Conservation (phyloP, 1,140 invertebrate species). For the Rhyacophila brunnea region DNA sequence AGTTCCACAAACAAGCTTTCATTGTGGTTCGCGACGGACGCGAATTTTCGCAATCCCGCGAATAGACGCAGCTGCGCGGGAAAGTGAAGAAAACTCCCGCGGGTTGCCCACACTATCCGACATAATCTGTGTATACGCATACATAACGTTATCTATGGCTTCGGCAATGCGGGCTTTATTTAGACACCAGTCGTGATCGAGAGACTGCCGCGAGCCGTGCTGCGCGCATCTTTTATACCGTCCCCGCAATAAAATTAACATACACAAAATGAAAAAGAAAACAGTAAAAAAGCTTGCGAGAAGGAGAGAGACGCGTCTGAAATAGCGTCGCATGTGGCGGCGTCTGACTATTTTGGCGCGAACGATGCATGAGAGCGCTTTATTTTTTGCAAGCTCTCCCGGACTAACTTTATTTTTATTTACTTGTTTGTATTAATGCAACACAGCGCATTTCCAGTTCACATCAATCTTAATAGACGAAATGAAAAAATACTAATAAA, state of each 20-base stretch:
- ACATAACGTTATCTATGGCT: too few species aligned
- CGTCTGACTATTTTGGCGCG: not conserved
- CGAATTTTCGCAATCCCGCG: slow-evolving; percentile 14
- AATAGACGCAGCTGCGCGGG: slow-evolving; percentile 17
- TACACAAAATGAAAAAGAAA: too few species aligned
- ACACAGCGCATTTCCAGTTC: too few species aligned
- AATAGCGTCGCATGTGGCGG: not conserved
- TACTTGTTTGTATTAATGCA: not conserved
- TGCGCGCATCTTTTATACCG: slow-evolving; percentile 18
- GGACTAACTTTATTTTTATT: not conserved
- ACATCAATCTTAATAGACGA: too few species aligned
- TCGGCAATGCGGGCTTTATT: slow-evolving; percentile 20
- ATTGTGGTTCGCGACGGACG: slow-evolving; percentile 4
- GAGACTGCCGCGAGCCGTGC: not conserved
- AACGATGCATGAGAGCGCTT: not conserved
- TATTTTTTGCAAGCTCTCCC: slow-evolving; percentile 1
- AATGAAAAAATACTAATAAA: too few species aligned
- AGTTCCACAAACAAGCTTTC: slow-evolving; percentile 15
- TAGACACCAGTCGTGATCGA: slow-evolving; percentile 21
- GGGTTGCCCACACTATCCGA: not conserved
- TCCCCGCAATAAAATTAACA: not conserved
- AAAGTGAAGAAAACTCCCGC: slow-evolving; percentile 9
- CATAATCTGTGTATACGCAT: too few species aligned
- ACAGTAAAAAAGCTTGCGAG: too few species aligned
- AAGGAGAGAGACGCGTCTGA: too few species aligned